Percentiles rank a stretch among this genome's conserved stretches.
Evolutionary conservation across 2,888 invertebrate genomes (phyloP).

Genomic region (Macropis europaea): DNA sequence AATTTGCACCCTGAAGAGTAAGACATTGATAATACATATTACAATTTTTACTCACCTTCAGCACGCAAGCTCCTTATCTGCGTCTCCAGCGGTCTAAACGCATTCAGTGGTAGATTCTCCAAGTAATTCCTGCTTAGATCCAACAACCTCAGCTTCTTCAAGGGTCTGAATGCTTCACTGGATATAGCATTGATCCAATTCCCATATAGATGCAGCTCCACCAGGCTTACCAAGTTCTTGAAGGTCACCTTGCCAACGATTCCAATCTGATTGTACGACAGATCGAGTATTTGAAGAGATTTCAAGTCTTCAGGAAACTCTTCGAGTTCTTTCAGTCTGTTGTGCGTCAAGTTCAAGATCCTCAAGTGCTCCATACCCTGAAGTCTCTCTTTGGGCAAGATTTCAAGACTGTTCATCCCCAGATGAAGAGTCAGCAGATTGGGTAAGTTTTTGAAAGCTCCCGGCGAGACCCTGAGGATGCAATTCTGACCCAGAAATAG

Average conservation of each 20-base stretch:
- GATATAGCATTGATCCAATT: conserved; percentile 92
- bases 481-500: conserved; percentile 87
- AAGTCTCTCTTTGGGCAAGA: conserved; percentile 91
- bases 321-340: conserved; percentile 90
- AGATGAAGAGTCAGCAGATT: conserved; percentile 91
- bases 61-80: conserved; percentile 89
- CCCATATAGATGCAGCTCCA: conserved; percentile 89
- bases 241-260: conserved; percentile 90
- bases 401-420: conserved; percentile 91
- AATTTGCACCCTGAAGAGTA: no score
- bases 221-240: conserved; percentile 87
- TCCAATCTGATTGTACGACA: conserved; percentile 91
- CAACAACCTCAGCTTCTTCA: conserved; percentile 88
- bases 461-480: conserved; percentile 90
- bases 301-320: conserved; percentile 90
- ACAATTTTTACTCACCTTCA: no score
- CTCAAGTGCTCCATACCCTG: conserved; percentile 89
- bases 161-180: conserved; percentile 88
- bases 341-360: conserved; percentile 91
- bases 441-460: conserved; percentile 90
- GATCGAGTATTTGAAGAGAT: conserved; percentile 89
- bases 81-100: conserved; percentile 90
- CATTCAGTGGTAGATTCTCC: conserved; percentile 89
- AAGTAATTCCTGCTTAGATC: conserved; percentile 93
- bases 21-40: no score